Percentiles rank a stretch among this genome's conserved stretches.
Evolutionary conservation across 2,797 vertebrate genomes (phyloP).

Genomic region (Halcyon chelicuti): DNA sequence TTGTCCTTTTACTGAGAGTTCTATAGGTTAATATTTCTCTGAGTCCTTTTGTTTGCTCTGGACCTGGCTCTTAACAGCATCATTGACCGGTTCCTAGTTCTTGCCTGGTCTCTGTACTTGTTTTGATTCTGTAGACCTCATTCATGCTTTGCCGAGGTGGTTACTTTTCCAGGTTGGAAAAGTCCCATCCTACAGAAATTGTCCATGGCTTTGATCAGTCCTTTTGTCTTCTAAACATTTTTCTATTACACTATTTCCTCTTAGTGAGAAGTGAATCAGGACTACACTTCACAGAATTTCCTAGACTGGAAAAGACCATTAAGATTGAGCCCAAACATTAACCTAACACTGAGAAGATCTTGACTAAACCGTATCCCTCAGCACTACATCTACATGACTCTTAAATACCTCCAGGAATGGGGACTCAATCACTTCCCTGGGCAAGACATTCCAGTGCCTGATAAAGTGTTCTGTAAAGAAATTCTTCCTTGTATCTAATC

Average conservation of each 20-base stretch:
- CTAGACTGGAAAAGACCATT: too few species aligned
- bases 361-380: too few species aligned
- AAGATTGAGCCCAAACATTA: too few species aligned
- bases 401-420: too few species aligned
- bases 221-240: neutral
- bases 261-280: neutral
- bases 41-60: neutral
- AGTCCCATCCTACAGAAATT: neutral
- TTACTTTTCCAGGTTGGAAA: neutral
- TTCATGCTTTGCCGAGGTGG: accelerated
- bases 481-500: too few species aligned
- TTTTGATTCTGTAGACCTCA: neutral
- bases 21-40: neutral
- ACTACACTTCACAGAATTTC: neutral
- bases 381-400: too few species aligned
- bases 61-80: neutral
- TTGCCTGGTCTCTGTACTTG: accelerated
- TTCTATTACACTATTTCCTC: accelerated
- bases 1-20: neutral
- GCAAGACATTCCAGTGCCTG: too few species aligned
- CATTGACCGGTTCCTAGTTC: neutral
- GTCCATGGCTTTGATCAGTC: neutral
- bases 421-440: too few species aligned
- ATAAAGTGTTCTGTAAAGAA: too few species aligned
- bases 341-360: too few species aligned